These are phyloP conservation scores for Silurus aristotelis DNA, from an alignment of 2,797 vertebrate species.

Conservation along the genomic window DNA sequence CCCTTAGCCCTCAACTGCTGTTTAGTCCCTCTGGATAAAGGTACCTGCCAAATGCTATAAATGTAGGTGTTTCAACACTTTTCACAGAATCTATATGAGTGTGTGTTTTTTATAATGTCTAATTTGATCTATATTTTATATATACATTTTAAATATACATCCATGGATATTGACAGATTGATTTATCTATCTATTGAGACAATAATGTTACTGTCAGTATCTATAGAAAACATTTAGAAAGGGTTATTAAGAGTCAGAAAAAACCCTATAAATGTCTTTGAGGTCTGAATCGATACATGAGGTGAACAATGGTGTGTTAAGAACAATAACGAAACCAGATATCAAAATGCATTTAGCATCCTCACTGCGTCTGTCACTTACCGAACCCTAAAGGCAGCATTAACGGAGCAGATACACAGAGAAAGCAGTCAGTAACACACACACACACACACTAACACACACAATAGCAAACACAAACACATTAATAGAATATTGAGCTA, in stretches of 20 bases:
- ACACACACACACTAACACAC: conserved; percentile 14
- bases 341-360: neutral
- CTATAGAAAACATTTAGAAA: neutral
- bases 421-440: conserved; percentile 41
- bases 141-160: no score
- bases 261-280: neutral
- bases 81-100: no score
- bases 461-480: neutral
- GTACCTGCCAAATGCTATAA: no score
- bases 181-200: neutral
- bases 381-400: conserved; percentile 53
- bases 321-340: neutral
- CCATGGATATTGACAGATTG: no score
- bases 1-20: no score
- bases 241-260: neutral
- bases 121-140: no score
- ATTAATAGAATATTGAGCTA: neutral
- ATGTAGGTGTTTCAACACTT: no score
- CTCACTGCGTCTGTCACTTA: conserved; percentile 44
- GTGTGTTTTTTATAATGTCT: no score
- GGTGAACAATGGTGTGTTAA: neutral
- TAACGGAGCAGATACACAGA: conserved; percentile 41
- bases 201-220: neutral
- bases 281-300: neutral
- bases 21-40: no score